These are phyloP conservation scores for Upupa epops DNA, from an alignment of 2,113 vertebrate species.

Conservation along the genomic window DNA sequence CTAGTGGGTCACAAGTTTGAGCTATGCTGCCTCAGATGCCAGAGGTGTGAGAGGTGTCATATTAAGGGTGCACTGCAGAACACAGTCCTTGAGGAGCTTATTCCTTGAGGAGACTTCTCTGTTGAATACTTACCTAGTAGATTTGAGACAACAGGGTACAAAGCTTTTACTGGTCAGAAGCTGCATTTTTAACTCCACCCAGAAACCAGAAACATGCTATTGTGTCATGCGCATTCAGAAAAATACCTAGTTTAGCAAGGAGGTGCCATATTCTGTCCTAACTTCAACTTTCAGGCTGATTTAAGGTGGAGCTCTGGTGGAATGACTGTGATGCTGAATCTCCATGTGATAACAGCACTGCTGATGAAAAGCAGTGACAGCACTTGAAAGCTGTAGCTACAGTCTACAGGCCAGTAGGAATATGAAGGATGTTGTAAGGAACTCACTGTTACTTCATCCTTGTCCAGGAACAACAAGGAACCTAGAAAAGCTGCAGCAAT, in stretches of 20 bases:
- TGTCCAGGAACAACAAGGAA: not conserved
- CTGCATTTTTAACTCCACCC: constrained; percentile 5
- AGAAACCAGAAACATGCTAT: not conserved
- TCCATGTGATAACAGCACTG: not conserved
- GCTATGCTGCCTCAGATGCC: not conserved
- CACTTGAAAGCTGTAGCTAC: not conserved
- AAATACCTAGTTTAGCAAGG: not conserved
- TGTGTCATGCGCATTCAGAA: not conserved
- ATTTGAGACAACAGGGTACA: not conserved
- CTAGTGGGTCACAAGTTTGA: not conserved
- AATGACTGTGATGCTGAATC: not conserved
- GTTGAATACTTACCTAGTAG: not conserved
- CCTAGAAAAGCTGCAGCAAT: not conserved
- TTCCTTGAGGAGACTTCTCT: not conserved
- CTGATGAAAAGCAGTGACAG: not conserved
- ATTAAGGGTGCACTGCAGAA: not conserved
- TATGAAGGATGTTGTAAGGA: not conserved
- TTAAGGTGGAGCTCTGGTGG: constrained; percentile 1
- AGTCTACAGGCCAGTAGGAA: not conserved
- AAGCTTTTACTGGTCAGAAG: not conserved
- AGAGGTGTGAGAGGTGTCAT: not conserved
- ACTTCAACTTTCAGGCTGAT: not conserved
- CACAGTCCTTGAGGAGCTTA: not conserved
- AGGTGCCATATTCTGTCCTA: constrained; percentile 10
- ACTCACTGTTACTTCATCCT: not conserved